A percentile compares a stretch with the other conserved stretches of the same genome.
Conservation (phyloP, 1,140 invertebrate genomes). For the Oreohelix idahoensis region DNA sequence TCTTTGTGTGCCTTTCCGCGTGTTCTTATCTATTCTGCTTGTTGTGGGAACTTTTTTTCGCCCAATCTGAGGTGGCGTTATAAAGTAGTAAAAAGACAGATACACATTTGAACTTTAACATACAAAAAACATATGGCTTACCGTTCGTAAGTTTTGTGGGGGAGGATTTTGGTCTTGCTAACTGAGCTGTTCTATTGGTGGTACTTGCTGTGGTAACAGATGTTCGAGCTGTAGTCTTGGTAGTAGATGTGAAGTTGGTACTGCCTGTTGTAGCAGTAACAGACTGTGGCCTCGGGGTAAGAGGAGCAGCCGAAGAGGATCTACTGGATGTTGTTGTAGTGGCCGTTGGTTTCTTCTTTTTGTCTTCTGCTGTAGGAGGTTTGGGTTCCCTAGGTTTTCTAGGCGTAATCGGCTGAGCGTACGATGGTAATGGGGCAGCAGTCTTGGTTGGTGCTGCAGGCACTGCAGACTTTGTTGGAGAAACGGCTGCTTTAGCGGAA, state of each 20-base stretch:
- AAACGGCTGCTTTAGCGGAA: neutral
- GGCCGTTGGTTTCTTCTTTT: neutral
- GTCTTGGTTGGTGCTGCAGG: neutral
- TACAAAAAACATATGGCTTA: slow-evolving; percentile 4
- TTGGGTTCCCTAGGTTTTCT: slow-evolving; percentile 22
- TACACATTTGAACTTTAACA: too few relatives aligned
- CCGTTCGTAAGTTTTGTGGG: slow-evolving; percentile 20
- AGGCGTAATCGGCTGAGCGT: slow-evolving; percentile 10
- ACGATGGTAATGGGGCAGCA: slow-evolving; percentile 1
- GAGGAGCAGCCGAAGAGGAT: neutral
- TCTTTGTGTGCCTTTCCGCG: too few relatives aligned
- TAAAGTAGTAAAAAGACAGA: too few relatives aligned
- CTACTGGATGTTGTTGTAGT: neutral
- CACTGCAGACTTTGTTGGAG: neutral
- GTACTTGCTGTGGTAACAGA: neutral
- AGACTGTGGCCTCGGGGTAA: slow-evolving; percentile 13
- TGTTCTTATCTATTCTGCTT: too few relatives aligned
- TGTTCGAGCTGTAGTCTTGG: neutral
- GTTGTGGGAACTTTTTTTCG: too few relatives aligned
- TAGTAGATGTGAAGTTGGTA: neutral
- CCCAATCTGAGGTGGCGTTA: too few relatives aligned
- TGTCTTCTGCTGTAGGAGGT: neutral
- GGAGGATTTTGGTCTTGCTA: slow-evolving; percentile 15
- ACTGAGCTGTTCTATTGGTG: neutral
- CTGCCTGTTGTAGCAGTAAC: neutral